Base-by-base conservation (phyloP, 2,888 invertebrate genomes). In the Hirtodrosophila histrioides region DNA sequence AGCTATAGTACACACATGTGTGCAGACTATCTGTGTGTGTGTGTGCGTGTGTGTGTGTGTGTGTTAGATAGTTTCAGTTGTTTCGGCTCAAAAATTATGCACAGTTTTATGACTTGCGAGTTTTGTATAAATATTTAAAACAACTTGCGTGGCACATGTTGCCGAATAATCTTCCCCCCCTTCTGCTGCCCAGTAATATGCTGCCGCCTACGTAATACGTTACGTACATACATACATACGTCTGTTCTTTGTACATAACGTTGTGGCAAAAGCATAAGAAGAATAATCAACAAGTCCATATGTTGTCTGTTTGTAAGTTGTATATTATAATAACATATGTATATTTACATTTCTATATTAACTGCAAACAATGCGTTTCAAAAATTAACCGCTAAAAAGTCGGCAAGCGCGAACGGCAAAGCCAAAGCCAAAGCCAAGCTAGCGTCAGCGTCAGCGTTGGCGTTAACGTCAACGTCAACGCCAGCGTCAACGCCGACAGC, bases 101-200 rank as follows among this genome's bases (percentile, higher is more conserved):
- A 75, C 60, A 63, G 62, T 70, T 86, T 86, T 81, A 81, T 88
- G 72, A 67, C 77, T 54, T 61, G 53, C 50, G 43, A 51, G 74
- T 51, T 70, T 50, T 36, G 33, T 46, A 73, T 73, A 50, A 81
- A 81, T 81, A 88, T 84, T 81, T 86, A 79, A 81, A 53, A 17
- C 24, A 57, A 55, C 61, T 61, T 62, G 77, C 73, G 55, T 23
- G 55, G 63, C 78, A 69, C 76, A 70, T 88, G 65, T 86, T 84
- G 80, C 4, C 12, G 12, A 6, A 37, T 3, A 24, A 23, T 41
- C n/a, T n/a, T 10, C 12, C 27, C 3, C 3, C 23, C 6, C 11
- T 3, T 27, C n/a, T 12, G 11, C 23, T 11, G 27, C 7, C 17
- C 17, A 17, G 1, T 17, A 1, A 17, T 11, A 27, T 27, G 27